Evolutionary conservation across 2,888 invertebrate genomes (phyloP), one percentile per base, ranked within the genome.

Genomic region (Anodontia alba): DNA sequence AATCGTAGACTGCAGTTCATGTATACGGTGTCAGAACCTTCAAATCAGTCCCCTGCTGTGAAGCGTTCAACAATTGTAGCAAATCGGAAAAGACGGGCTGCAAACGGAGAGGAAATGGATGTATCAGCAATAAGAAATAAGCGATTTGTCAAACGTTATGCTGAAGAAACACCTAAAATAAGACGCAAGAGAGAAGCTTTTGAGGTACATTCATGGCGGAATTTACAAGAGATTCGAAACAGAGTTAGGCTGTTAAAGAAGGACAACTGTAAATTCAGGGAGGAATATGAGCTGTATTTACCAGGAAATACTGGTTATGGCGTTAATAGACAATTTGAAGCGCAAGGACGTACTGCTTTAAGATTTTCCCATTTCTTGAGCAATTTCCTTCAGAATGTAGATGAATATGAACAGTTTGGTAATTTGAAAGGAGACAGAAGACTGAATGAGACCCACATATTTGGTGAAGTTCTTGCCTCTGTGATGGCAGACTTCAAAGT

Each of bases 341-440:
- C 98, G 92, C 98, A 99, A 95, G 99, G 99, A 0, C 97, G 98
- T 94, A 98, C 98, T 97, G 99, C 99, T 1, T 96, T 98, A n/a
- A 96, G 99, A 69, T 95, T 99, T 73, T 97, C 99, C 0, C 99
- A 99, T 94, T 99, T 99, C 94, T 97, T 99, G 87, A 98, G 98
- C 93, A 97, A 98, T 54, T 99, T 98, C 94, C 95, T 98, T 88
- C 99, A 99, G 88, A 94, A 94, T 77, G 92, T 95, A 15, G 93
- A 94, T 84, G 92, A 94, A 66, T 93, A 93, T 79, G 94, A 94
- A 86, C 93, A 94, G 81, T 94, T 94, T 85, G 94, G 94, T 71
- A 91, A 93, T 73, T 86, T 94, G 57, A 87, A 90, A 70, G 94
- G 94, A n/a, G 94, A 94, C 84, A 83, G 91, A 31, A 84, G 93